Base-by-base conservation (phyloP, 2,797 vertebrate genomes). In the Ispidina picta region DNA sequence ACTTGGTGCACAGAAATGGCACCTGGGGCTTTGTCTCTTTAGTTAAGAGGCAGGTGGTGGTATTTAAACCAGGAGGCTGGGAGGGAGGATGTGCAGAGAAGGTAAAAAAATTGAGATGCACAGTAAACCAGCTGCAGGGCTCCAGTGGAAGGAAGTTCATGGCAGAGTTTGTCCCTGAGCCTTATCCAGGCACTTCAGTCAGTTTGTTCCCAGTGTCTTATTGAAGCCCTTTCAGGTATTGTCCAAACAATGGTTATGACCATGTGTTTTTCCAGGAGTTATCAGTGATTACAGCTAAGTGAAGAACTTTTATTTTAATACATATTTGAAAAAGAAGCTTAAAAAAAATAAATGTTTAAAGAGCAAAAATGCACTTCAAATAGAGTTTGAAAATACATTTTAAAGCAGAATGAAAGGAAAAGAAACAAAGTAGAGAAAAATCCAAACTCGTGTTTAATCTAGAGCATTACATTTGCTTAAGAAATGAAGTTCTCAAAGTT, bases 401-500 rank as follows among this genome's bases (percentile, higher is more conserved):
- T 74, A 88, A 90, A 88, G 35, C 44, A 43, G 33, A 88, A 88
- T 81, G 59, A 92, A 93, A 86, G 52, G 71, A 80, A 86, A 88
- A 70, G 81, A 88, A 89, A 86, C 54, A 88, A 80, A 84, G 76
- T 70, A 41, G 91, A 78, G 66, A 41, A 39, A 81, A 92, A 62
- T 79, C 78, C 62, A 76, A 90, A 49, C 31, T n/a, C 7, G 0
- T 77, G 26, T 79, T 93, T 92, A 88, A 95, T 86, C 86, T 88
- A 46, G 72, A 90, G 56, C n/a, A 25, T 51, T 80, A 41, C 68
- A 77, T 92, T 95, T 92, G 81, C 37, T 88, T 91, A 91, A 91
- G 71, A 90, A 72, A 83, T 78, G 15, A 88, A 82, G 54, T 60
- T 90, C 59, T 91, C 77, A 60, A 62, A 78, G 49, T 88, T 79